phyloP scores from a whole-genome alignment of 1,140 invertebrate genomes.

The Portunus trituberculatus region DNA sequence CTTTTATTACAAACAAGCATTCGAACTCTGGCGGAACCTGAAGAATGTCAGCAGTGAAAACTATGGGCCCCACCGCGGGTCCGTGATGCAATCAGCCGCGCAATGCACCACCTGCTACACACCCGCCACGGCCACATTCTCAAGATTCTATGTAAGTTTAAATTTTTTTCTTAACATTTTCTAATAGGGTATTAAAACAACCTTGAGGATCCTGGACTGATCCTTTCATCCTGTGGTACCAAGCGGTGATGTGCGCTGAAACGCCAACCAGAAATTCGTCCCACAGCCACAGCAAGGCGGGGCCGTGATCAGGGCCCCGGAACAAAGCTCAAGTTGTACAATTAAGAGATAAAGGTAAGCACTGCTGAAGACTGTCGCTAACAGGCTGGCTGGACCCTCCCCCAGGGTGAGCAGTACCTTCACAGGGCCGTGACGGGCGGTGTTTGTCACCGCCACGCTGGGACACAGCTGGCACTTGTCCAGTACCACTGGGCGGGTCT shows the following conservation, averaged over 20 bases:
- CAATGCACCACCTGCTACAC: constrained; percentile 32
- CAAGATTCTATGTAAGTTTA: constrained; percentile 16
- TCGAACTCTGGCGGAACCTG: background rate
- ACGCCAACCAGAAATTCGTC: background rate
- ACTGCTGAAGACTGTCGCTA: background rate
- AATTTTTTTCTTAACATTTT: background rate
- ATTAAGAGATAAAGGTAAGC: constrained; percentile 52
- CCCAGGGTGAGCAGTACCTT: constrained; percentile 51
- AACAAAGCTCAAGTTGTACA: background rate
- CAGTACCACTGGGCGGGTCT: constrained; percentile 38
- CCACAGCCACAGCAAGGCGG: background rate
- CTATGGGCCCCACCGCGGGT: background rate
- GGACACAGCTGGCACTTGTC: constrained; percentile 64
- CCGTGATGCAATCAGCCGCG: constrained; percentile 30
- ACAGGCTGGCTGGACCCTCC: background rate
- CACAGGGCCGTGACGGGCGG: constrained; percentile 34
- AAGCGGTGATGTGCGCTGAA: background rate
- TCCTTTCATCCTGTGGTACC: background rate
- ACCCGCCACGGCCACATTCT: background rate
- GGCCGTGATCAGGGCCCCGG: background rate
- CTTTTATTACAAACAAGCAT: background rate
- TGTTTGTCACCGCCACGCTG: constrained; percentile 57
- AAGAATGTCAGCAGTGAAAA: constrained; percentile 10
- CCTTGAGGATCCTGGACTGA: background rate
- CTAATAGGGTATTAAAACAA: background rate